phyloP scores from a whole-genome alignment of 2,888 invertebrate species.

The Eupithecia subumbrata region DNA sequence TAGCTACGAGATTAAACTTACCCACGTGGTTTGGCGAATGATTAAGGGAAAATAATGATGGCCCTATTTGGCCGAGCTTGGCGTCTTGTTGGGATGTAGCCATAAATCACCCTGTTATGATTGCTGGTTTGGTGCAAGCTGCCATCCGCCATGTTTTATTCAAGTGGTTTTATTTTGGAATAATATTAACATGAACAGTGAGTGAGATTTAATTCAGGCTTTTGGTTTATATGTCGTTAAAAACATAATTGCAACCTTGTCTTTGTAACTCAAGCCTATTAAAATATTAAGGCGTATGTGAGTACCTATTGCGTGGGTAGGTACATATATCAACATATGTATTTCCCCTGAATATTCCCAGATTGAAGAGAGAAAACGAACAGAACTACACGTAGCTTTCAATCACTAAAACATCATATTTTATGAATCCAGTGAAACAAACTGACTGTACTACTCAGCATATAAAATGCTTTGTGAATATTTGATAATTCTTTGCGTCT shows the following conservation, averaged over 20 bases:
- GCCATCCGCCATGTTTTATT: no score
- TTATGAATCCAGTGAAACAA: conserved; percentile 8
- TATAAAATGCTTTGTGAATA: conserved; percentile 7
- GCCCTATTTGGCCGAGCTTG: background rate
- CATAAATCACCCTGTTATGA: no score
- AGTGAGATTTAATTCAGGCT: no score
- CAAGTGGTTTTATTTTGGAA: no score
- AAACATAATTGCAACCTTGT: no score
- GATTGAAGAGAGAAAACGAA: background rate
- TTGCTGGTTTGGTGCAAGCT: no score
- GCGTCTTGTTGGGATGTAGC: no score
- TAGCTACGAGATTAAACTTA: background rate
- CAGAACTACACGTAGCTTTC: background rate
- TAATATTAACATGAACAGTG: no score
- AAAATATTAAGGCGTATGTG: no score
- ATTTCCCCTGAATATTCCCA: background rate
- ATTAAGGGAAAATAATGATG: background rate
- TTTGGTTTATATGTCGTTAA: no score
- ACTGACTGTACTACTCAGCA: background rate
- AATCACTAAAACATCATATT: conserved; percentile 9
- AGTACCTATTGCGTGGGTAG: background rate
- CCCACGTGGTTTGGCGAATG: background rate
- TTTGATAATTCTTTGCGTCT: conserved; percentile 14
- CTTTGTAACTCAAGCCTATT: no score
- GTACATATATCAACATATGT: background rate